A percentile compares a stretch with the other conserved stretches of the same genome.
Conservation (phyloP, 2,888 invertebrate species). For the Chalcis sispes region DNA sequence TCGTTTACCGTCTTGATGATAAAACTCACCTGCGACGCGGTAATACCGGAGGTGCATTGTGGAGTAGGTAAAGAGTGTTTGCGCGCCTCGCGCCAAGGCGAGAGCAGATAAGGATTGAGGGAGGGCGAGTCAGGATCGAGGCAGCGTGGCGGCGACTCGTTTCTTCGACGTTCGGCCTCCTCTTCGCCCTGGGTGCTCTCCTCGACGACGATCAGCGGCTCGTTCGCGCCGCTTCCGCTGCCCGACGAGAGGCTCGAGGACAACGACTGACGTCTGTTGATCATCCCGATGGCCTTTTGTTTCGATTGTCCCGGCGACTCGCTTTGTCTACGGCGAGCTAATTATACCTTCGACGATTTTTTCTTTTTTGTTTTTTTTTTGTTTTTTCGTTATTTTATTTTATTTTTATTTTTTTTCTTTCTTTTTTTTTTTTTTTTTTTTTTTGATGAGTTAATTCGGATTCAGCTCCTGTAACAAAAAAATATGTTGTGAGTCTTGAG, state of each 20-base stretch:
- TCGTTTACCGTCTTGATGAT: too few relatives aligned
- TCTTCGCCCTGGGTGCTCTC: slow-evolving; percentile 82
- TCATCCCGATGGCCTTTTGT: slow-evolving; percentile 62
- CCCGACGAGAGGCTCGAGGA: slow-evolving; percentile 62
- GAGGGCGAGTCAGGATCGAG: slow-evolving; percentile 87
- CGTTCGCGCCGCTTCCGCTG: slow-evolving; percentile 77
- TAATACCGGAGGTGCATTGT: slow-evolving; percentile 89
- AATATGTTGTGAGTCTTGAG: too few relatives aligned
- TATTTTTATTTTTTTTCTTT: neutral
- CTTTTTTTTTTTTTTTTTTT: neutral
- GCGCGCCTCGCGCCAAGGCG: slow-evolving; percentile 88
- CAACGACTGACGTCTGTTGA: slow-evolving; percentile 66
- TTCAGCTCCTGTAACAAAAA: too few relatives aligned
- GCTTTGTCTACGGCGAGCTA: too few relatives aligned
- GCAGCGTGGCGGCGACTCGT: slow-evolving; percentile 79
- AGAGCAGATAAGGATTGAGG: slow-evolving; percentile 86
- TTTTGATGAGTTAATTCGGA: too few relatives aligned
- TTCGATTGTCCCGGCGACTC: too few relatives aligned
- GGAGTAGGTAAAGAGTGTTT: slow-evolving; percentile 91
- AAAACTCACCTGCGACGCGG: slow-evolving; percentile 83
- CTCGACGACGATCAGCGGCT: slow-evolving; percentile 90
- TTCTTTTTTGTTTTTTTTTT: neutral
- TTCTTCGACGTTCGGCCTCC: slow-evolving; percentile 77
- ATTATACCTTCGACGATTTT: neutral
- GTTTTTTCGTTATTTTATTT: neutral